A percentile compares a stretch with the other conserved stretches of the same genome.
phyloP scores from a whole-genome alignment of 1,140 invertebrate species.

The Galleria mellonella region DNA sequence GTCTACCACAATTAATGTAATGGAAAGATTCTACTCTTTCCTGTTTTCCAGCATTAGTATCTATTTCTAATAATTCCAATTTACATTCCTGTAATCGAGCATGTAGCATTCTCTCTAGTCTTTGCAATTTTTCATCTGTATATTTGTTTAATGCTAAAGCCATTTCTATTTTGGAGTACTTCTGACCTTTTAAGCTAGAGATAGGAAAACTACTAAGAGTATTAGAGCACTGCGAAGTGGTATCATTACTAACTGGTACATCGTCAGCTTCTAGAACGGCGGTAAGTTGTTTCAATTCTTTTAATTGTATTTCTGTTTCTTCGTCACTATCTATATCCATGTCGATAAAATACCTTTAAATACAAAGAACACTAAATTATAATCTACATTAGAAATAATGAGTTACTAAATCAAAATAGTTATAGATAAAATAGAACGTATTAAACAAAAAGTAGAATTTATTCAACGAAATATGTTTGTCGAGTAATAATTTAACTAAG shows the following conservation, averaged over 20 bases:
- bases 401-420: too few species aligned
- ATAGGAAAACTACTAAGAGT: not conserved
- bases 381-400: too few species aligned
- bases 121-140: conserved; percentile 39
- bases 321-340: conserved; percentile 28
- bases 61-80: conserved; percentile 21
- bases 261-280: conserved; percentile 27
- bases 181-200: conserved; percentile 6
- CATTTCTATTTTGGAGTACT: conserved; percentile 33
- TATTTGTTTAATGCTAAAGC: conserved; percentile 43
- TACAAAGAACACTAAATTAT: not conserved
- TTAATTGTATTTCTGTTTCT: conserved; percentile 27
- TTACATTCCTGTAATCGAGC: conserved; percentile 35
- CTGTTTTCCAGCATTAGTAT: conserved; percentile 3
- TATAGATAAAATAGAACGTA: too few species aligned
- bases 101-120: conserved; percentile 35
- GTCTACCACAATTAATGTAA: conserved; percentile 45
- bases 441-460: too few species aligned
- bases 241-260: not conserved
- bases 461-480: too few species aligned
- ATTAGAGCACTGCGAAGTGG: not conserved
- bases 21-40: conserved; percentile 30
- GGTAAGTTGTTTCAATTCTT: conserved; percentile 32
- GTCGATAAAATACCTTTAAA: conserved; percentile 5
- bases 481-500: too few species aligned